Conservation (phyloP, 1,140 invertebrate species). For the Berghia stephanieae region DNA sequence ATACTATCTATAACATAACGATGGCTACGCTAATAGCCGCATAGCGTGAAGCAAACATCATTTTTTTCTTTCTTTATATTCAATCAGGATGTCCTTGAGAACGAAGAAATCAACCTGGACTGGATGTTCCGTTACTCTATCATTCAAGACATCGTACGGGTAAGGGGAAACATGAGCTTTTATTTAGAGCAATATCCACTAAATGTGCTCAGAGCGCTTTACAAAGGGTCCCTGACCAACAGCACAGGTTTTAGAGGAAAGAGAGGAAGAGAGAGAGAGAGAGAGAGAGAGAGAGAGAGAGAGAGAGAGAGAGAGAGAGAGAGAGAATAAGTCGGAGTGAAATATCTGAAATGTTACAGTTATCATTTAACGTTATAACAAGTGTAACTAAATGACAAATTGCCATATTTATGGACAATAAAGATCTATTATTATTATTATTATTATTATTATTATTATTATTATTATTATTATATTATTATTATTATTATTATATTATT, state of each 20-base stretch:
- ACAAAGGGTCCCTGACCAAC: no score
- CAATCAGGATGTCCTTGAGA: slow-evolving; percentile 84
- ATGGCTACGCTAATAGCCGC: no score
- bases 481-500: not conserved
- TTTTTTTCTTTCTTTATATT: no score
- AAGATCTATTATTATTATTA: slow-evolving; percentile 16
- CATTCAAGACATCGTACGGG: no score
- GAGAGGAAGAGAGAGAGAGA: slow-evolving; percentile 71
- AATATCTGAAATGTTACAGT: not conserved
- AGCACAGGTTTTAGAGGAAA: slow-evolving; percentile 95
- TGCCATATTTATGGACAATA: no score
- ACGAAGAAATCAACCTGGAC: slow-evolving; percentile 89
- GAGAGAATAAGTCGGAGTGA: not conserved
- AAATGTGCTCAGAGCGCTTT: no score
- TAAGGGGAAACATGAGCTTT: no score
- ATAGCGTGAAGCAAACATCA: no score
- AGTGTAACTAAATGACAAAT: no score
- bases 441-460: not conserved
- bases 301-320: not conserved
- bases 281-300: not conserved
- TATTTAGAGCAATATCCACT: no score
- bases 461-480: not conserved
- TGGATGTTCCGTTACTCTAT: slow-evolving; percentile 91
- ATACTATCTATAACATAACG: no score
- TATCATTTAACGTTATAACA: no score